These are phyloP conservation scores for Drosophila paracracens DNA, from an alignment of 2,888 invertebrate genomes.

Conservation along the genomic window DNA sequence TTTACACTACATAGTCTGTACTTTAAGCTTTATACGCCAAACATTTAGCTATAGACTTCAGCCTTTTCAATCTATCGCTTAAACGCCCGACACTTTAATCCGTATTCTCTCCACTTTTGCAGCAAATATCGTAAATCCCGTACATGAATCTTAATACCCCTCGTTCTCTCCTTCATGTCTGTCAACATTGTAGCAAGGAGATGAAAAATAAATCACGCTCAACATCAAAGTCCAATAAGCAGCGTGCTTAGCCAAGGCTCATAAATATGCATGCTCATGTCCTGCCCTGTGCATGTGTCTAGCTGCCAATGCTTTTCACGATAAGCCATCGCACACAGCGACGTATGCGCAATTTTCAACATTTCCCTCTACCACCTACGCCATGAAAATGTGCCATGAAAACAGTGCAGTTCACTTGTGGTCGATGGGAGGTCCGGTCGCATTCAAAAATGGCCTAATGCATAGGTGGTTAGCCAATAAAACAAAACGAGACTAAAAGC, in stretches of 20 bases:
- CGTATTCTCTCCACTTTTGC: background rate
- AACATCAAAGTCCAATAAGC: slow-evolving; percentile 56
- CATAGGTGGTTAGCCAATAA: slow-evolving; percentile 46
- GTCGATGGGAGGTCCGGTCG: slow-evolving; percentile 18
- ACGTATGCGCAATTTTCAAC: slow-evolving; percentile 64
- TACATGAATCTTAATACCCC: background rate
- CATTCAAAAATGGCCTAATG: slow-evolving; percentile 22
- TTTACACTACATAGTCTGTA: too few species aligned
- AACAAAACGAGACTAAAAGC: slow-evolving; percentile 57
- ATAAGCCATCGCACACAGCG: slow-evolving; percentile 48
- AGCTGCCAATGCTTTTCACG: slow-evolving; percentile 42
- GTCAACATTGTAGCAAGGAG: slow-evolving; percentile 39
- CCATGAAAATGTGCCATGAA: slow-evolving; percentile 29
- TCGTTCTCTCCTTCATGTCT: slow-evolving; percentile 1
- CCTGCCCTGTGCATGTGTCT: slow-evolving; percentile 7
- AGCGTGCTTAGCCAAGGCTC: slow-evolving; percentile 55
- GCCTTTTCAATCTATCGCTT: background rate
- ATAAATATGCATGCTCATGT: slow-evolving; percentile 72
- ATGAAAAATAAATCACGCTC: slow-evolving; percentile 45
- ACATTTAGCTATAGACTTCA: background rate
- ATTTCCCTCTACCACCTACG: slow-evolving; percentile 34
- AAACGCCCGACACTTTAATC: background rate
- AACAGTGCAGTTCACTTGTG: slow-evolving; percentile 16
- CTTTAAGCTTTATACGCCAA: background rate
- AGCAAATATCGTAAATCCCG: background rate